phyloP scores from a whole-genome alignment of 2,113 vertebrate species.

The Tachysurus fulvidraco region DNA sequence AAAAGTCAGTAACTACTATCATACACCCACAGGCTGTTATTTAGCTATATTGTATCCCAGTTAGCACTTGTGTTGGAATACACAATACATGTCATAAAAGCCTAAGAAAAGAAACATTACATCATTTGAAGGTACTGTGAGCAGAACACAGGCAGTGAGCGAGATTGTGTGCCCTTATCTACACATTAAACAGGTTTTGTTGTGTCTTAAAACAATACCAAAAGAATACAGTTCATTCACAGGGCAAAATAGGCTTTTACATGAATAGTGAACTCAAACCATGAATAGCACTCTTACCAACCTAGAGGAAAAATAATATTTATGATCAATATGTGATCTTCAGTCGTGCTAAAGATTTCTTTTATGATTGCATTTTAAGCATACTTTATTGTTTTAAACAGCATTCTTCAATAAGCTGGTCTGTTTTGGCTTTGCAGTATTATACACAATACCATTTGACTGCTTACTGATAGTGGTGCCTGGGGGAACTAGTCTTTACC shows the following conservation, averaged over 20 bases:
- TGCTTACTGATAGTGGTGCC: not conserved
- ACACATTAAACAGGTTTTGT: not conserved
- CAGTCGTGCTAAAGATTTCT: not conserved
- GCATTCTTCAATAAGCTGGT: not conserved
- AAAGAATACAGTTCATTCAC: not conserved
- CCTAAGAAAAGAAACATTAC: not conserved
- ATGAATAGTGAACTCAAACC: not conserved
- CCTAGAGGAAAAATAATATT: not conserved
- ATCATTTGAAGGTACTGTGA: not conserved
- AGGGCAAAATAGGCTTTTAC: not conserved
- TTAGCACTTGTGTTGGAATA: slow-evolving; percentile 2
- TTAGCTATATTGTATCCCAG: slow-evolving; percentile 1
- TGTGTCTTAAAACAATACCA: not conserved
- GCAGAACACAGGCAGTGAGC: not conserved
- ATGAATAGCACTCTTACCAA: not conserved
- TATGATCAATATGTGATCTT: not conserved
- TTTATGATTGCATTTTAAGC: not conserved
- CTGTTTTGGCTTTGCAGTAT: not conserved
- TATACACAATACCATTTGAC: not conserved
- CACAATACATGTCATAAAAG: slow-evolving; percentile 18
- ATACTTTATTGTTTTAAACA: not conserved
- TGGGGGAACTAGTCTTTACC: not conserved
- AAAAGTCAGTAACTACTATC: slow-evolving; percentile 18
- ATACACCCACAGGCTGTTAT: slow-evolving; percentile 10
- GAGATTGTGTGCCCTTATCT: not conserved